Conservation (phyloP, 2,113 vertebrate species). For the Melanostigma gelatinosum region DNA sequence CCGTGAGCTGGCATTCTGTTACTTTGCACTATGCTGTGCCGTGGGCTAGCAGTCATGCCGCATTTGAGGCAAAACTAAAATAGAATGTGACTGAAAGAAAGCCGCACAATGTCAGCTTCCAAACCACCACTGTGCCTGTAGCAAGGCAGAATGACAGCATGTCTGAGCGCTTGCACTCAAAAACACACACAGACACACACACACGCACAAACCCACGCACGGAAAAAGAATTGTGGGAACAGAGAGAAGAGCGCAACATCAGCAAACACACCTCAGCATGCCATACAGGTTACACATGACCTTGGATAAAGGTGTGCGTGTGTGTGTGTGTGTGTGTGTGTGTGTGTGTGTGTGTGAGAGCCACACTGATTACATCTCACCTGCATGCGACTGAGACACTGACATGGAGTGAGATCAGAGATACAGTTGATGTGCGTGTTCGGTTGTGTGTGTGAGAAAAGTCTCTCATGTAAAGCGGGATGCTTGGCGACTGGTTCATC, state of each 20-base stretch:
- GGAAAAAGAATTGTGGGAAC: not conserved
- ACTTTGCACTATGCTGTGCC: conserved; percentile 47
- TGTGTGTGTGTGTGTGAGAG: not conserved
- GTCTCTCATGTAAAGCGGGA: not conserved
- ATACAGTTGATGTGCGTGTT: not conserved
- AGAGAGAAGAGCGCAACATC: conserved; percentile 13
- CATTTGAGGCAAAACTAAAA: conserved; percentile 70
- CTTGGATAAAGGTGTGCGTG: conserved; percentile 49
- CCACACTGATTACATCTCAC: conserved; percentile 48
- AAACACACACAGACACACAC: not conserved
- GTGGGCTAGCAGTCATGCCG: conserved; percentile 60
- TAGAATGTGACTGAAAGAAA: conserved; percentile 73
- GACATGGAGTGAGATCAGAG: conserved; percentile 24
- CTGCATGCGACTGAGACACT: conserved; percentile 49
- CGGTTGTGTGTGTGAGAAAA: not conserved
- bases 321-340: not conserved
- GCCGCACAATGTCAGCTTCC: conserved; percentile 62
- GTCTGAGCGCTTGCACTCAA: conserved; percentile 40
- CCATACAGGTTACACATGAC: conserved; percentile 43
- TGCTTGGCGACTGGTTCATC: not conserved
- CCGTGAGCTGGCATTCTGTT: conserved; percentile 31
- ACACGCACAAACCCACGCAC: not conserved
- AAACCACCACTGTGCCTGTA: conserved; percentile 58
- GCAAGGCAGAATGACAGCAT: conserved; percentile 57
- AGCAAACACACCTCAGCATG: conserved; percentile 46